phyloP scores from a whole-genome alignment of 2,888 invertebrate species.

The Mythimna lalbum region DNA sequence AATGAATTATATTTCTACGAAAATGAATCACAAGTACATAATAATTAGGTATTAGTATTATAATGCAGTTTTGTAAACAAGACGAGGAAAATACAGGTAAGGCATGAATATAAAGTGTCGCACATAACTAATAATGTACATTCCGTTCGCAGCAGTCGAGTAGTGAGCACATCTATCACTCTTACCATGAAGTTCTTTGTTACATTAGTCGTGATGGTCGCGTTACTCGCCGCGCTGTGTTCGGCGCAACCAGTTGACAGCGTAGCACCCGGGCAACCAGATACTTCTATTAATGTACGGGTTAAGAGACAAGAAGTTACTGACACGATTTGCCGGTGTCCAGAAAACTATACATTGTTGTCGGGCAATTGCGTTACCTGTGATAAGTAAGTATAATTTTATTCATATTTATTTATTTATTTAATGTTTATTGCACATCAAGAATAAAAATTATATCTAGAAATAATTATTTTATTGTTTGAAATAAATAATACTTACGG shows the following conservation, averaged over 20 bases:
- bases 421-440: no score
- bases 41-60: no score
- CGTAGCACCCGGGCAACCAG: not conserved
- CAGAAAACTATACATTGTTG: not conserved
- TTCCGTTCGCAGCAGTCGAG: not conserved
- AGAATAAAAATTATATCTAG: no score
- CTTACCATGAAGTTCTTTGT: not conserved
- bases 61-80: no score
- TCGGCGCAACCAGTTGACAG: not conserved
- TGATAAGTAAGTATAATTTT: not conserved
- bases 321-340: not conserved
- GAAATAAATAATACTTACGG: no score
- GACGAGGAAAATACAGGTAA: no score
- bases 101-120: not conserved
- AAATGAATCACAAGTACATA: no score
- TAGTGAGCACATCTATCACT: not conserved
- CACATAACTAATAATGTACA: not conserved
- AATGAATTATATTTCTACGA: no score
- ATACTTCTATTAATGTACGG: not conserved
- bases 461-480: no score
- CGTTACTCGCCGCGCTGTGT: not conserved
- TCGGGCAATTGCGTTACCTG: not conserved
- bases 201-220: not conserved
- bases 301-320: not conserved
- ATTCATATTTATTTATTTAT: no score